These are phyloP conservation scores for Vombatus ursinus DNA, from an alignment of 2,113 vertebrate species.

Conservation along the genomic window DNA sequence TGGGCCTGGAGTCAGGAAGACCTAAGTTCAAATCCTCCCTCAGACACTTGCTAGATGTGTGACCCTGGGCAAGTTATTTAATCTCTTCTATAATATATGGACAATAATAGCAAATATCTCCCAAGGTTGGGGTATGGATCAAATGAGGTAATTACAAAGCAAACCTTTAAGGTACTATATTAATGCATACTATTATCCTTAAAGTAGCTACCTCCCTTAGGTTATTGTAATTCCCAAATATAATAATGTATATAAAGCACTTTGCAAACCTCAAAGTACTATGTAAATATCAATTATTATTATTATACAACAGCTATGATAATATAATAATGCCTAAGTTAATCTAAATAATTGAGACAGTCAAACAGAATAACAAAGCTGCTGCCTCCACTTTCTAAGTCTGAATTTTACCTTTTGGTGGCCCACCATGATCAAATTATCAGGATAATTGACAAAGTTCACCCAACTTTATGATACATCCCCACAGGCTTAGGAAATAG, in stretches of 20 bases:
- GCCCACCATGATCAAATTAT: not conserved
- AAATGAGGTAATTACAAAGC: not conserved
- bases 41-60: not conserved
- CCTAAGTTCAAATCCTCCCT: not conserved
- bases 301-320: not conserved
- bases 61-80: not conserved
- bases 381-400: not conserved
- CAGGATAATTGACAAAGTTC: not conserved
- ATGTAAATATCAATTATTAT: not conserved
- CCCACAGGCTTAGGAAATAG: constrained; percentile 32
- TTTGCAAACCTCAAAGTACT: not conserved
- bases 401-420: not conserved
- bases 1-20: not conserved
- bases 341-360: not conserved
- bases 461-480: constrained; percentile 24
- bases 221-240: not conserved
- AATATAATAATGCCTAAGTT: not conserved
- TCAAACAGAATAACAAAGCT: not conserved
- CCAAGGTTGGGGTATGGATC: not conserved
- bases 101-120: not conserved
- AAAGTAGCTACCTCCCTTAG: not conserved
- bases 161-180: not conserved
- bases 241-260: not conserved
- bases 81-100: not conserved
- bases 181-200: not conserved